Conservation (phyloP, 2,113 vertebrate genomes). For the Macrotis lagotis region DNA sequence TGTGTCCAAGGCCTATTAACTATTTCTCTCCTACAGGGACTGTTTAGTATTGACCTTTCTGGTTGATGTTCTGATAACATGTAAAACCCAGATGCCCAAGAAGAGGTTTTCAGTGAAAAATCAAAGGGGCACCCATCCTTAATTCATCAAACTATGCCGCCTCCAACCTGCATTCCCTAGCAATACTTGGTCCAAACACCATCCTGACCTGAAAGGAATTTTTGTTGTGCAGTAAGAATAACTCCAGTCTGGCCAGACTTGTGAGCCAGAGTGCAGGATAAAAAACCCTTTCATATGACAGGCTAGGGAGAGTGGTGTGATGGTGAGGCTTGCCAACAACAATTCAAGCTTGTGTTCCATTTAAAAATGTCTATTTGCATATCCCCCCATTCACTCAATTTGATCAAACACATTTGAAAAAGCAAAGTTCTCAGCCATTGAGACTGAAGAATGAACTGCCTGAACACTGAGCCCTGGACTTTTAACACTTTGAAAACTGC, state of each 20-base stretch:
- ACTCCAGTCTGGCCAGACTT: constrained; percentile 68
- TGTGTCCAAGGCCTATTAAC: not conserved
- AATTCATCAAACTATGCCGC: constrained; percentile 20
- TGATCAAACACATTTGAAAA: constrained; percentile 80
- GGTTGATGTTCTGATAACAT: not conserved
- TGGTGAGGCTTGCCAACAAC: constrained; percentile 86
- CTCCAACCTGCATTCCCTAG: not conserved
- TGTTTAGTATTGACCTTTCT: not conserved
- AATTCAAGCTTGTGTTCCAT: constrained; percentile 80
- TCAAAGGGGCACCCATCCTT: constrained; percentile 6
- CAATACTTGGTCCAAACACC: constrained; percentile 56
- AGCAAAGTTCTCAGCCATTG: constrained; percentile 76
- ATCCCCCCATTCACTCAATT: constrained; percentile 83
- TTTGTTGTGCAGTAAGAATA: constrained; percentile 81
- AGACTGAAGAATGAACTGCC: constrained; percentile 72
- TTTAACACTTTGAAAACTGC: constrained; percentile 70
- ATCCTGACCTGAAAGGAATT: constrained; percentile 79
- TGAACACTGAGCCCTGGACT: constrained; percentile 23
- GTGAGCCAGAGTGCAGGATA: constrained; percentile 70
- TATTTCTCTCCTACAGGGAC: not conserved
- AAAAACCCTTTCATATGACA: constrained; percentile 80
- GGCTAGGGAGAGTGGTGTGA: constrained; percentile 91
- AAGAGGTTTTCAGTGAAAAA: constrained; percentile 37
- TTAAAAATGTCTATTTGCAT: constrained; percentile 86
- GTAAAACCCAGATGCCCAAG: not conserved